Base-by-base conservation (phyloP, 2,113 vertebrate genomes). In the Cisticola juncidis region DNA sequence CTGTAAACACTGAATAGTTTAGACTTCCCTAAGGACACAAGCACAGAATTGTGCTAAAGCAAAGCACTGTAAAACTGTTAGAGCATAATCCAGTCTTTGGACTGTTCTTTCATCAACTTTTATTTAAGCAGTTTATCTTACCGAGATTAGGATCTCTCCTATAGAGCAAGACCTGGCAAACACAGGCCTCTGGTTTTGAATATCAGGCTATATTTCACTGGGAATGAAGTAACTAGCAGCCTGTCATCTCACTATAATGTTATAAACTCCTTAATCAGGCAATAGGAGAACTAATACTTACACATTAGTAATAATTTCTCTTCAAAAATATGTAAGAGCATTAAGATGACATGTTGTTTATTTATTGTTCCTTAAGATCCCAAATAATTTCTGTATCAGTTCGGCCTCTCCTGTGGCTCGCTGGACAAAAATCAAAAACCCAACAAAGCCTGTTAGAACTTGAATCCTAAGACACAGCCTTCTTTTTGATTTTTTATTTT, bases 121-220 rank as follows among this genome's bases (percentile, higher is more conserved):
- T 95, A 97, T 97, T 97, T 97, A 96, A 95, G 97, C 95, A 92
- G 95, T 97, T 97, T 97, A 96, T 97, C 96, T 97, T 97, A 92
- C 90, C 90, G 93, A 96, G 97, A 97, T 97, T 97, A 97, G 88
- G 95, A 97, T 97, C 96, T 97, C 87, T 92, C 95, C 92, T 92
- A 90, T 54, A 95, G 90, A 97, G 95, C 94, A 94, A 94, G 94
- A 92, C 88, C 95, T 96, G 95, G 96, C 96, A 97, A 95, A 97
- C 90, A 82, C 66, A 95, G 95, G 62, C 88, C 94, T 56, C 74
- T 94, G 97, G 97, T 97, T 96, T 96, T 96, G 94, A 97, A 94
- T 97, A 95, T 97, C 96, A 96, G 96, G 90, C 88, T 88, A 73
- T 97, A 97, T 96, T 97, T 97, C 97, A 96, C 50, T 85, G 92